Conservation (phyloP, 1,140 invertebrate genomes). For the Agraylea sexmaculata region DNA sequence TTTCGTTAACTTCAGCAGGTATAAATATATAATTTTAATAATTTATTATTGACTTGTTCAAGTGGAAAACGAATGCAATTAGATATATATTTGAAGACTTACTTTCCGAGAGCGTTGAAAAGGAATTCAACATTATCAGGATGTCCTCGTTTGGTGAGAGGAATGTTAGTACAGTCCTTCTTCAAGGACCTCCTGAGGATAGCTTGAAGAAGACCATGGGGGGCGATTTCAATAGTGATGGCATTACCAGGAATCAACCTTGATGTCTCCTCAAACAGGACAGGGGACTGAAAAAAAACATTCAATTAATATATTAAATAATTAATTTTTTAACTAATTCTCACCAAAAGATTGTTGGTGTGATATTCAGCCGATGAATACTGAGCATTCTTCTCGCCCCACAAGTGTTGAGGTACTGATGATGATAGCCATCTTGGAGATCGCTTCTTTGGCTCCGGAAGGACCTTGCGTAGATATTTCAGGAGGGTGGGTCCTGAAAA, state of each 20-base stretch:
- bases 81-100: slow-evolving; percentile 25
- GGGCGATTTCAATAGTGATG: slow-evolving; percentile 69
- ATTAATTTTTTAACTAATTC: slow-evolving; percentile 2
- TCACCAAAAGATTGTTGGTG: slow-evolving; percentile 64
- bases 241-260: slow-evolving; percentile 66
- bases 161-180: slow-evolving; percentile 53
- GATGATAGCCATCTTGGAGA: slow-evolving; percentile 66
- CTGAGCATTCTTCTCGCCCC: slow-evolving; percentile 48
- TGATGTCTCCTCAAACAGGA: slow-evolving; percentile 76
- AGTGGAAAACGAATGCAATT: no score
- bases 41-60: no score
- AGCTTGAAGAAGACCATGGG: slow-evolving; percentile 66
- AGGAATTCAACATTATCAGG: slow-evolving; percentile 60
- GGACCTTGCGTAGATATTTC: slow-evolving; percentile 50
- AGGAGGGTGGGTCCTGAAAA: slow-evolving; percentile 53
- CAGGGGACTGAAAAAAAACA: slow-evolving; percentile 44
- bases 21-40: no score
- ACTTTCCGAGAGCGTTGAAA: slow-evolving; percentile 59
- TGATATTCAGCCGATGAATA: slow-evolving; percentile 70
- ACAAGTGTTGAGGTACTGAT: slow-evolving; percentile 53
- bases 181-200: slow-evolving; percentile 52
- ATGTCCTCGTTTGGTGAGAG: slow-evolving; percentile 66
- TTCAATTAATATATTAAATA: not conserved
- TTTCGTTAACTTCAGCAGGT: no score
- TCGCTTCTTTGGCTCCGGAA: slow-evolving; percentile 49